A percentile compares a stretch with the other conserved stretches of the same genome.
These are phyloP conservation scores for Phalloptychus januarius DNA, from an alignment of 2,797 vertebrate species.

Conservation along the genomic window DNA sequence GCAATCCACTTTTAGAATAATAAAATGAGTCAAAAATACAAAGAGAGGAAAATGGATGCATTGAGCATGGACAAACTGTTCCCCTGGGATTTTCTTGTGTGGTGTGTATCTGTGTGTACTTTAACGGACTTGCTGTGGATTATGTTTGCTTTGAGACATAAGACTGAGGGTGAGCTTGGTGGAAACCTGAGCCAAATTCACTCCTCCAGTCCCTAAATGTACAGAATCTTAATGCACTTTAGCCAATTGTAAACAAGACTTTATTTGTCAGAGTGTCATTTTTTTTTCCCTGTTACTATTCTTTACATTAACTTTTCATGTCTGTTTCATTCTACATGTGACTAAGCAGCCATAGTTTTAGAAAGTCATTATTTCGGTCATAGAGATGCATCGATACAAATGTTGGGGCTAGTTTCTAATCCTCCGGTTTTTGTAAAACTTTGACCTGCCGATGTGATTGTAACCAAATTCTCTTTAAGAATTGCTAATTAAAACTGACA, in stretches of 20 bases:
- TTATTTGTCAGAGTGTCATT: constrained; percentile 8
- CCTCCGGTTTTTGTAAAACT: neutral
- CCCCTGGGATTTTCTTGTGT: constrained; percentile 43
- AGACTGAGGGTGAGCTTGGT: constrained; percentile 30
- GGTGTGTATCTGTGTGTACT: constrained; percentile 71
- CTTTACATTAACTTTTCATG: constrained; percentile 5
- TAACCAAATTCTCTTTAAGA: neutral
- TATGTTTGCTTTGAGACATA: constrained; percentile 26
- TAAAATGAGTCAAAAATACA: constrained; percentile 9
- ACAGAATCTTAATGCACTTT: constrained; percentile 82
- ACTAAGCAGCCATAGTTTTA: constrained; percentile 4
- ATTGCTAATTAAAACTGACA: neutral
- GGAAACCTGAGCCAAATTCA: constrained; percentile 49
- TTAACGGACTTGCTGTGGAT: constrained; percentile 71
- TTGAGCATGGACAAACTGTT: constrained; percentile 27
- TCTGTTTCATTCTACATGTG: constrained; percentile 21
- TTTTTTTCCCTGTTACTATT: neutral
- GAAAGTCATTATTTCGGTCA: neutral
- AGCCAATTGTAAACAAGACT: constrained; percentile 68
- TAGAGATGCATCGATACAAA: neutral
- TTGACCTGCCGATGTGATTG: neutral
- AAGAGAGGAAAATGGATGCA: constrained; percentile 63
- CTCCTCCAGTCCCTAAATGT: constrained; percentile 42
- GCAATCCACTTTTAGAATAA: constrained; percentile 7
- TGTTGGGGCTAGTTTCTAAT: neutral